Conservation (phyloP, 92 coral and sea anemone species). For the Montipora capitata region DNA sequence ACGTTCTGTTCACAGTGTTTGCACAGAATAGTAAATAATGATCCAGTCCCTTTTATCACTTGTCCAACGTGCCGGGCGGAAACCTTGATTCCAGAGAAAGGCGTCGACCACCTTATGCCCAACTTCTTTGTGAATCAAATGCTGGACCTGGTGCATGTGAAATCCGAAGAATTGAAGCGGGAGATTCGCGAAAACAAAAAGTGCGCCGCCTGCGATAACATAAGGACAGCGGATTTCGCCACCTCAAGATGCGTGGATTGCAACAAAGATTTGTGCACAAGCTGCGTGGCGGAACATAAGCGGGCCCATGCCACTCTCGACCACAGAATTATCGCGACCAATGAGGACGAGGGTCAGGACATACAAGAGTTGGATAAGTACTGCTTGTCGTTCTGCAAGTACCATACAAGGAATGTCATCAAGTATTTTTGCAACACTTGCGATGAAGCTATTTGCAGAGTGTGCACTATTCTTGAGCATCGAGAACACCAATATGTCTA, state of each 20-base stretch:
- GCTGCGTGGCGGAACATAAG: slow-evolving; percentile 98
- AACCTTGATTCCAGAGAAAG: slow-evolving; percentile 85
- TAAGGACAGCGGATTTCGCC: slow-evolving; percentile 89
- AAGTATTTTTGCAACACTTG: slow-evolving; percentile 98
- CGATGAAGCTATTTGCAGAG: slow-evolving; percentile 98
- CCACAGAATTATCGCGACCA: slow-evolving; percentile 87
- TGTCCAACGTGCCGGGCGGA: slow-evolving; percentile 91
- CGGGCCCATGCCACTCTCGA: slow-evolving; percentile 96
- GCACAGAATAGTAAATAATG: slow-evolving; percentile 91
- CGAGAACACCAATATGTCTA: slow-evolving; percentile 96
- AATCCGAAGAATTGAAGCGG: slow-evolving; percentile 84
- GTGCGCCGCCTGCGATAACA: slow-evolving; percentile 86
- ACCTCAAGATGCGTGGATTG: slow-evolving; percentile 98
- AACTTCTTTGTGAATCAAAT: slow-evolving; percentile 95
- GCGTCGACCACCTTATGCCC: slow-evolving; percentile 77
- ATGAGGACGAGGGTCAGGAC: slow-evolving; percentile 75
- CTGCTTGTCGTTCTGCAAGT: slow-evolving; percentile 93
- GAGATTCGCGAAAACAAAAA: slow-evolving; percentile 81
- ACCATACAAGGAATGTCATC: slow-evolving; percentile 98
- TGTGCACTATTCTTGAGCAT: slow-evolving; percentile 97
- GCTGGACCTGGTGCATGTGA: slow-evolving; percentile 89
- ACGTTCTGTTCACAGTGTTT: slow-evolving; percentile 94
- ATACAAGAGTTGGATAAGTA: slow-evolving; percentile 91
- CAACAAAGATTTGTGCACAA: slow-evolving; percentile 86
- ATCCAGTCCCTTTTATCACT: slow-evolving; percentile 72